These are phyloP conservation scores for Montipora capricornis DNA, from an alignment of 64 coral and sea anemone species.

Conservation along the genomic window DNA sequence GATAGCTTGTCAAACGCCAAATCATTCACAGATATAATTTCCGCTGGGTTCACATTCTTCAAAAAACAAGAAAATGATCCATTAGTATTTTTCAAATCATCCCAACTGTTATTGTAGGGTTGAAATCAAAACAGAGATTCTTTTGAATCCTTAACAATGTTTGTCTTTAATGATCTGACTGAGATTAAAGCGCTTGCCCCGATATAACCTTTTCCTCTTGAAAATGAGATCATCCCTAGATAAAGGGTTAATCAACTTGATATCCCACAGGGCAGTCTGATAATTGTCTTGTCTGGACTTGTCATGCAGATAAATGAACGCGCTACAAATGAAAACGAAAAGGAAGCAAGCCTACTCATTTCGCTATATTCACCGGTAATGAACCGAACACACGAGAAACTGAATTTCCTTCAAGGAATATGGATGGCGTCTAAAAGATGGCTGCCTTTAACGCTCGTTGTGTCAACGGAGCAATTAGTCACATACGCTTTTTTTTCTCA, in stretches of 20 bases:
- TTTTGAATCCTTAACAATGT: neutral
- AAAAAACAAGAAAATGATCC: slow-evolving; percentile 15
- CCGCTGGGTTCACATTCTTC: slow-evolving; percentile 22
- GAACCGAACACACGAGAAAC: too few species aligned
- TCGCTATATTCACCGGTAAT: too few species aligned
- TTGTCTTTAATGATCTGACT: neutral
- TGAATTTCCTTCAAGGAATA: too few species aligned
- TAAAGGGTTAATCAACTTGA: slow-evolving; percentile 59
- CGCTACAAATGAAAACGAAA: too few species aligned
- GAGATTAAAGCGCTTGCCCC: slow-evolving; percentile 38
- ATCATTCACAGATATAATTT: slow-evolving; percentile 44
- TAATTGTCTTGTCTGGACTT: slow-evolving; percentile 56
- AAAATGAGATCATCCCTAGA: slow-evolving; percentile 54
- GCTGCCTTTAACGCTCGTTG: too few species aligned
- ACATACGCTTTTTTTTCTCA: too few species aligned
- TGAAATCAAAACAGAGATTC: slow-evolving; percentile 32
- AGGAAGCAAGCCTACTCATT: too few species aligned
- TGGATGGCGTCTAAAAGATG: too few species aligned
- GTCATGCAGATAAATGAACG: neutral
- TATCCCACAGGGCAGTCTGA: slow-evolving; percentile 37
- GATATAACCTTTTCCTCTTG: slow-evolving; percentile 37
- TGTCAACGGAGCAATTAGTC: too few species aligned
- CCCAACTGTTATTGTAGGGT: slow-evolving; percentile 22
- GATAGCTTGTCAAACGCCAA: slow-evolving; percentile 1
- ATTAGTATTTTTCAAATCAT: slow-evolving; percentile 19